These are phyloP conservation scores for Ahaetulla prasina DNA, from an alignment of 2,113 vertebrate genomes.

Conservation along the genomic window DNA sequence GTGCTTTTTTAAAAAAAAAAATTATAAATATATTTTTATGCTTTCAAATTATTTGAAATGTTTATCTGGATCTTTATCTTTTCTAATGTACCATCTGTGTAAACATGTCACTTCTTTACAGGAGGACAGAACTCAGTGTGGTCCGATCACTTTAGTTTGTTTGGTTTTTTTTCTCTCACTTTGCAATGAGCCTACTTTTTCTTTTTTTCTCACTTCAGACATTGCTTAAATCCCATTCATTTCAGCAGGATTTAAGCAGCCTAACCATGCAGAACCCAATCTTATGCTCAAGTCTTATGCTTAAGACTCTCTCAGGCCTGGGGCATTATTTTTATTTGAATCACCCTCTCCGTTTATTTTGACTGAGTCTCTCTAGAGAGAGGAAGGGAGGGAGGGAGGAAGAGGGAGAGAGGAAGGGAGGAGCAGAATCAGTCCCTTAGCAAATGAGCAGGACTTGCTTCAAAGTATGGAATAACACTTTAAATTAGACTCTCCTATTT, in stretches of 20 bases:
- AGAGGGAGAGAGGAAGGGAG: no score
- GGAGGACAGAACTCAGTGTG: not conserved
- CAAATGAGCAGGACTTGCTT: not conserved
- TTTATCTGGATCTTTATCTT: not conserved
- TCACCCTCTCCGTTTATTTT: not conserved
- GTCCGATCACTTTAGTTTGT: no score
- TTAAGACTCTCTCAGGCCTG: not conserved
- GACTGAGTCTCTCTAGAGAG: not conserved
- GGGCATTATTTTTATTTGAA: not conserved
- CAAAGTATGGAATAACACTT: not conserved
- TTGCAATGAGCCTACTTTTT: not conserved
- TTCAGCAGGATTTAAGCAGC: not conserved
- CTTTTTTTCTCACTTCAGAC: not conserved
- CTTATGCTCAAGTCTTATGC: not conserved
- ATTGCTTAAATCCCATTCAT: not conserved
- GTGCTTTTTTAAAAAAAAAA: not conserved
- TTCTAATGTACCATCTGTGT: not conserved
- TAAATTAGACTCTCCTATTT: not conserved
- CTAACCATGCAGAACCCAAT: not conserved
- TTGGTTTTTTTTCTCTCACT: not conserved
- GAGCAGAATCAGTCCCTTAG: not conserved
- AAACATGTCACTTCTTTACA: not conserved
- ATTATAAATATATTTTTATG: not conserved
- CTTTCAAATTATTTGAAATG: not conserved
- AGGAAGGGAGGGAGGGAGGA: no score